Base-by-base conservation (phyloP, 2,888 invertebrate genomes). In the Zootermopsis nevadensis region DNA sequence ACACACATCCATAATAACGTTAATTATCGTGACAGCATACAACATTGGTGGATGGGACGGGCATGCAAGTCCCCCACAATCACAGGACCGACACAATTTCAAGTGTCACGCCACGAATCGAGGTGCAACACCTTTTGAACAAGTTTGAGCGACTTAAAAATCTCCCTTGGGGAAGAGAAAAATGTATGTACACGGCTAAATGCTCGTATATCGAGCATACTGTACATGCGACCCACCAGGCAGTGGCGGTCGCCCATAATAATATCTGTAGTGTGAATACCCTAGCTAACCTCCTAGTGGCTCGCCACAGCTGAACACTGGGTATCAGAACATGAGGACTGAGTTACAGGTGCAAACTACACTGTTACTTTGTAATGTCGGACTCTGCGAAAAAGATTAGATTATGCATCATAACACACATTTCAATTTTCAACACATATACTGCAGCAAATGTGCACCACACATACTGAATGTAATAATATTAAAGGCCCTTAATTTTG, bases 61-160 rank as follows among this genome's bases (percentile, higher is more conserved):
- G 84, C 84, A 84, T 84, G 82, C 84, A 82, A 84, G 84, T 84
- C 84, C 84, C 82, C 84, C 84, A 84, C 84, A 82, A 84, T 84
- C 84, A 84, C 84, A 84, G 84, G 84, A 77, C 80, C 80, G 81
- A 72, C 83, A 80, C 77, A 80, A 55, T 72, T 80, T 80, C 74
- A 80, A 72, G 83, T 83, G 60, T 77, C 83, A 84, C 83, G 82
- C 77, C 84, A 81, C 84, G 53, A 82, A 79, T 82, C 53, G 79
- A 84, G 82, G 82, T 84, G 84, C 77, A 84, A 82, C 84, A 84
- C 82, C 82, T 81, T 84, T 83, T 83, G 81, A 83, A 80, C 82
- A 84, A 82, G 82, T 84, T 84, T 84, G 84, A 84, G 84, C 84
- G 84, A 84, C 84, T 84, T 84, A 84, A 83, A 84, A 80, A 72